Evolutionary conservation across 2,888 invertebrate species (phyloP).

Genomic region (Lepidochitona cinerea): DNA sequence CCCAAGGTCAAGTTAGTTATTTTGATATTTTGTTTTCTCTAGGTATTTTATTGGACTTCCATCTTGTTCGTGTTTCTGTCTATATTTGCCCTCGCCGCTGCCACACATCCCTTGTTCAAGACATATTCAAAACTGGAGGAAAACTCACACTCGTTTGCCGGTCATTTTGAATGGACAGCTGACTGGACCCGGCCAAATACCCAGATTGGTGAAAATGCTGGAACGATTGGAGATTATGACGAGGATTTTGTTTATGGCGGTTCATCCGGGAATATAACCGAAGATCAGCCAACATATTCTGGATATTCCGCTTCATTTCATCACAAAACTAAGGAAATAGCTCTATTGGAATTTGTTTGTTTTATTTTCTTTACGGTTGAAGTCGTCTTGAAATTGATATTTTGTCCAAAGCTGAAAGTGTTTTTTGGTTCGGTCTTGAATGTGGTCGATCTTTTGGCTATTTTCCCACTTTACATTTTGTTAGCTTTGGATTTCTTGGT

Average conservation of each 20-base stretch:
- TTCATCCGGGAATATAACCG: background rate
- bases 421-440: background rate
- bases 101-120: background rate
- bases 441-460: background rate
- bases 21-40: background rate
- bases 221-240: background rate
- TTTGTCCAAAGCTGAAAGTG: background rate
- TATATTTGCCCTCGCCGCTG: background rate
- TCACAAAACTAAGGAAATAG: background rate
- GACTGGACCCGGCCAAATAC: too few relatives aligned
- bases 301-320: background rate
- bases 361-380: background rate
- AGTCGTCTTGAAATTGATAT: background rate
- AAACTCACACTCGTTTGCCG: background rate
- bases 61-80: background rate
- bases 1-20: too few relatives aligned
- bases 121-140: background rate
- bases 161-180: background rate
- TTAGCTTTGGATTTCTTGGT: background rate
- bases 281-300: background rate
- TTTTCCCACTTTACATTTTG: background rate
- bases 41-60: slow-evolving; percentile 1
- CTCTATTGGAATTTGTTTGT: background rate
- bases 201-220: background rate
- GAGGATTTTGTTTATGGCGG: background rate